phyloP scores from a whole-genome alignment of 2,797 vertebrate species.

The Glossophaga mutica region DNA sequence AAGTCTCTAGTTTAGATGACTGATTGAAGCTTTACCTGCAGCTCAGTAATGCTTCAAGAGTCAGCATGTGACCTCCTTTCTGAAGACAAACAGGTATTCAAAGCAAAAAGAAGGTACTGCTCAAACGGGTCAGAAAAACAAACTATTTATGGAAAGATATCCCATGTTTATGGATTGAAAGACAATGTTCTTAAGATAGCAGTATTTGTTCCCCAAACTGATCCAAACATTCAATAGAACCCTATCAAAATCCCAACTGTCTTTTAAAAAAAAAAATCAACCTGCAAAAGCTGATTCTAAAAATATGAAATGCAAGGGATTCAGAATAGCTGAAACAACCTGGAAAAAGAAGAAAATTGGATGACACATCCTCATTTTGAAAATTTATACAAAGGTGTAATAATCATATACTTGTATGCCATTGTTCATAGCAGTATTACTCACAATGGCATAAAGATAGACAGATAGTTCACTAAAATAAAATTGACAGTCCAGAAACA shows the following conservation, averaged over 20 bases:
- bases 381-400: not conserved
- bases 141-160: not conserved
- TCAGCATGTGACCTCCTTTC: not conserved
- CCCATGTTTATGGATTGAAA: not conserved
- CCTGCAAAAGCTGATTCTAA: not conserved
- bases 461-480: not conserved
- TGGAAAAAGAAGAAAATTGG: not conserved
- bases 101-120: not conserved
- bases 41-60: not conserved
- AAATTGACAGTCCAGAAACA: not conserved
- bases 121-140: not conserved
- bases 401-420: too few species aligned
- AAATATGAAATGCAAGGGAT: not conserved
- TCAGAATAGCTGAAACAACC: not conserved
- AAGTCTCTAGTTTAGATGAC: not conserved
- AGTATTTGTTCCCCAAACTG: not conserved
- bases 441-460: not conserved
- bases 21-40: not conserved
- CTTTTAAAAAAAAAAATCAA: not conserved
- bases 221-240: not conserved
- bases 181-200: not conserved
- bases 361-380: not conserved
- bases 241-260: not conserved
- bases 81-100: not conserved
- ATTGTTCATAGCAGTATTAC: too few species aligned